Evolutionary conservation across 1,140 invertebrate genomes (phyloP).

Genomic region (Drosophila nannoptera): DNA sequence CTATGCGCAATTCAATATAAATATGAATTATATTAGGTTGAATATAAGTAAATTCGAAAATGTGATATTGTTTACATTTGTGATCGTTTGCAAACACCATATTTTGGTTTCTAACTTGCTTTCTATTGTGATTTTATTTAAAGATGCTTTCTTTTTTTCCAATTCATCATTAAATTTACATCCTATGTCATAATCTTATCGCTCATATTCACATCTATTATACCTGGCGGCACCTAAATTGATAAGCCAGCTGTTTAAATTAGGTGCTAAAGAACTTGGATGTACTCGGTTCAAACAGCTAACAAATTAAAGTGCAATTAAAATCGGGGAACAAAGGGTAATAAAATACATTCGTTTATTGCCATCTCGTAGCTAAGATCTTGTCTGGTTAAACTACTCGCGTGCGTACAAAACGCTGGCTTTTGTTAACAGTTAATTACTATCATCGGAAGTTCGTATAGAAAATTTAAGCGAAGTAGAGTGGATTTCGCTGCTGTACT

Average conservation of each 20-base stretch:
- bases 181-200: neutral
- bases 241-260: constrained; percentile 26
- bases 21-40: no score
- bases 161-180: neutral
- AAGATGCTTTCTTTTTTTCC: neutral
- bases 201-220: neutral
- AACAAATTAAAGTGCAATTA: constrained; percentile 1
- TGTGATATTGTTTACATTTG: neutral
- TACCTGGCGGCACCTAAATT: constrained; percentile 5
- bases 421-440: no score
- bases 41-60: neutral
- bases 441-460: no score
- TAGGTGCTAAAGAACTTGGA: constrained; percentile 58
- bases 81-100: neutral
- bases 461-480: no score
- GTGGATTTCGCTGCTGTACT: no score
- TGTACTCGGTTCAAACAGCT: constrained; percentile 51
- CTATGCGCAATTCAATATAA: no score
- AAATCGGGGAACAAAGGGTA: neutral
- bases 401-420: constrained; percentile 1
- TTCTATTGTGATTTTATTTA: neutral
- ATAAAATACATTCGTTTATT: constrained; percentile 9
- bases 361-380: constrained; percentile 10
- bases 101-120: neutral
- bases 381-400: constrained; percentile 18